Base-by-base conservation (phyloP, 2,113 vertebrate genomes). In the Saguinus midas region DNA sequence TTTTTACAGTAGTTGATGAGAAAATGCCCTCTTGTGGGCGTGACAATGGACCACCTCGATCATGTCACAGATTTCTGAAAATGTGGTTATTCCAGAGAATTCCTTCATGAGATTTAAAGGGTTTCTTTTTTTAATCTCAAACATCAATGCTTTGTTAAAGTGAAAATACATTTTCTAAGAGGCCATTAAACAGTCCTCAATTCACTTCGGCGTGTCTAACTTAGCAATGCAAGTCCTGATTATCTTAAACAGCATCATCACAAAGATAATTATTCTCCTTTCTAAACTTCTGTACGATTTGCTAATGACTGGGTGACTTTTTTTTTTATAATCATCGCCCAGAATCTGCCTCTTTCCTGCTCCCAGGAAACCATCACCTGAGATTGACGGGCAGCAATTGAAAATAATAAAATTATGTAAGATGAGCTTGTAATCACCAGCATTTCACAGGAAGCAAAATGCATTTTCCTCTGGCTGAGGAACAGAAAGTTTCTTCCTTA, bases 11-110 rank as follows among this genome's bases (percentile, higher is more conserved):
- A 98, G 98, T 95, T 97, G 98, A 97, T 98, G 97, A 98, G 97
- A 97, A 98, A 98, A 98, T 98, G 98, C 98, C 98, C 98, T 98
- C 98, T 99, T 98, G 98, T 98, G 98, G 98, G 98, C 95, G 96
- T 98, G 98, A 98, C 98, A 96, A 97, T 4, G 27, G 98, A 96
- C 98, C 96, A 97, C 82, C 97, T 98, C n/a, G 0, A 14, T 2
- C 37, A 37, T 29, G 72, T 27, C 78, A 66, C 55, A 27, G 86
- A 90, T 72, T 81, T 94, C 94, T 85, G 84, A 95, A 96, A 92
- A 86, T 25, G 78, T 32, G 61, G 52, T 40, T 83, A 29, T 79
- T 96, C 66, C 27, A 55, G 66, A 87, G 83, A 84, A 93, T 52
- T 52, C 83, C 45, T 88, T 96, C 84, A 23, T 64, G 73, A 48